Percentiles rank a stretch among this genome's conserved stretches.
Evolutionary conservation across 2,888 invertebrate species (phyloP).

Genomic region (Epistrophella euchroma): DNA sequence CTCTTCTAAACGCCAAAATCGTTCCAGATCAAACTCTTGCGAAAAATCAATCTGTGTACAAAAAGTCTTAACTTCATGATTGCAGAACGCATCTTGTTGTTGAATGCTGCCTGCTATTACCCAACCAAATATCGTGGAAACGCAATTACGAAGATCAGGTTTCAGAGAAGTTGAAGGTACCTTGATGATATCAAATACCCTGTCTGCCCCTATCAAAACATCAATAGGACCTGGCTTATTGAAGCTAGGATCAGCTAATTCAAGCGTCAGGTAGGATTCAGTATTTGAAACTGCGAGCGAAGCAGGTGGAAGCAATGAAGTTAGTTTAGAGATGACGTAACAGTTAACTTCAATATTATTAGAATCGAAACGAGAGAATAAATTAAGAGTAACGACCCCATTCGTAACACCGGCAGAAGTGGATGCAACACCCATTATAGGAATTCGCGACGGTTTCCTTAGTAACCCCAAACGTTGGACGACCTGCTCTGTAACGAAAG

Average conservation of each 20-base stretch:
- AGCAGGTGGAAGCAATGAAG: conserved; percentile 19
- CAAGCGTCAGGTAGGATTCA: neutral
- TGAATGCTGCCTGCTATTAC: conserved; percentile 5
- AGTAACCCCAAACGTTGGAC: too few species aligned
- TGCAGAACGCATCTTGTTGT: neutral
- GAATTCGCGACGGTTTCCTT: too few species aligned
- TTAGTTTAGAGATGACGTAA: conserved; percentile 30
- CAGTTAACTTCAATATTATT: conserved; percentile 12
- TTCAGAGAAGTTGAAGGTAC: neutral
- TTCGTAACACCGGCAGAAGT: too few species aligned
- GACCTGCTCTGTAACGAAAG: too few species aligned
- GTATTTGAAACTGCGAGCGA: neutral
- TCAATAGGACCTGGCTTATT: neutral
- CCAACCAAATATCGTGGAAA: conserved; percentile 1
- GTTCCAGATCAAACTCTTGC: conserved; percentile 14
- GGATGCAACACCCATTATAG: too few species aligned
- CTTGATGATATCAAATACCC: neutral
- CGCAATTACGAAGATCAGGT: neutral
- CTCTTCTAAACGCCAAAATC: conserved; percentile 19
- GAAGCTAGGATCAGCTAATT: conserved; percentile 35
- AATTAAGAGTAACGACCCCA: conserved; percentile 1
- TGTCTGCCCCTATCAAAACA: too few species aligned
- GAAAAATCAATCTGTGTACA: conserved; percentile 7
- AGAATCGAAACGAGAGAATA: conserved; percentile 14
- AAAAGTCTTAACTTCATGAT: neutral